Percentiles rank a stretch among this genome's conserved stretches.
Conservation (phyloP, 1,140 invertebrate species). For the Rhagoletis pomonella region DNA sequence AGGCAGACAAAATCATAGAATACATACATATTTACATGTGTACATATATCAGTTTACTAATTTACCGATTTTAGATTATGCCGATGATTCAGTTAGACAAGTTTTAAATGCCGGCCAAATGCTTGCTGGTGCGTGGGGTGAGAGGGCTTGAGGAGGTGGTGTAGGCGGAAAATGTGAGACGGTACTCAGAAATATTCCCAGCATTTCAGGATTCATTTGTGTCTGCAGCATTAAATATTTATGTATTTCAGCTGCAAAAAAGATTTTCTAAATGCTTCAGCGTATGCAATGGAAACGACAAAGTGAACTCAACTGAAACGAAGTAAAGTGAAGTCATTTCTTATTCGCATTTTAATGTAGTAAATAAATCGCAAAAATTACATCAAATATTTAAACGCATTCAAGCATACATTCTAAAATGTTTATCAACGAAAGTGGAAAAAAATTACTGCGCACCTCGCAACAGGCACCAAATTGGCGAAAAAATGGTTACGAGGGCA, state of each 20-base stretch:
- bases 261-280: neutral
- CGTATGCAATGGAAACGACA: neutral
- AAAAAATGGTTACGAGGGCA: neutral
- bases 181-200: neutral
- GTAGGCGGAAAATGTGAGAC: too few species aligned
- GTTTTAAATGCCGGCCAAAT: neutral
- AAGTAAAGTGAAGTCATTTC: conserved; percentile 22
- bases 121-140: neutral
- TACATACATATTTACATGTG: neutral
- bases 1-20: neutral
- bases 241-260: neutral
- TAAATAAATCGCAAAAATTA: conserved; percentile 55
- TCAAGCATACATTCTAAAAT: conserved; percentile 42
- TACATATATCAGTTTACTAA: neutral
- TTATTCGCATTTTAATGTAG: conserved; percentile 41
- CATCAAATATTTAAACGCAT: conserved; percentile 54
- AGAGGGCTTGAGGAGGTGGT: neutral
- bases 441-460: neutral
- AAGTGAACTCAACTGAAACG: neutral
- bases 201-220: neutral
- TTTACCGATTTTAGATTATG: conserved; percentile 30
- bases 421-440: neutral
- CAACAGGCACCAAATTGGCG: neutral
- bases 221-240: neutral
- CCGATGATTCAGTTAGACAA: conserved; percentile 17